Evolutionary conservation across 2,888 invertebrate species (phyloP).

Genomic region (Zygothrica quintamaculata): DNA sequence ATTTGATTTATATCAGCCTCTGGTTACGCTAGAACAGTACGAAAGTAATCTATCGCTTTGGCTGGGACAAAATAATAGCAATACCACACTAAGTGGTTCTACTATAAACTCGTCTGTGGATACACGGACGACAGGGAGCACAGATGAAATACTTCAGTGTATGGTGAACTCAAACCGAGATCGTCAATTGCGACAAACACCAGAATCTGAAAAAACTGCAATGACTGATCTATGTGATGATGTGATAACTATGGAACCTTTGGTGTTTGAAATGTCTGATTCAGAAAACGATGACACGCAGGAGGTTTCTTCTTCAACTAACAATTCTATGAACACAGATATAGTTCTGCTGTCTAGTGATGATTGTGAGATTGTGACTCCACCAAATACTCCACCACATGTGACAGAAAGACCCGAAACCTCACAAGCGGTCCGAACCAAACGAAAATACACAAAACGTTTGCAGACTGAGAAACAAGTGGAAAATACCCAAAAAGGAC

Average conservation of each 20-base stretch:
- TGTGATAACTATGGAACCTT: constrained; percentile 81
- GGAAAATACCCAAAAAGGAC: constrained; percentile 51
- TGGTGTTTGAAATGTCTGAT: constrained; percentile 81
- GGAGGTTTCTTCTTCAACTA: not conserved
- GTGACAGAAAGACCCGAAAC: not conserved
- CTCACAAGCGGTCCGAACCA: constrained; percentile 21
- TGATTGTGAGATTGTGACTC: constrained; percentile 63
- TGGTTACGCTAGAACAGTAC: constrained; percentile 76
- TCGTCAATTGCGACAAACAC: constrained; percentile 16
- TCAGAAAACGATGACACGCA: constrained; percentile 62
- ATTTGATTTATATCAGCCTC: constrained; percentile 78
- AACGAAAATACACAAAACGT: constrained; percentile 34
- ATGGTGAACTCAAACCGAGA: constrained; percentile 41
- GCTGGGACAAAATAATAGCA: constrained; percentile 55
- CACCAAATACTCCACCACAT: constrained; percentile 19
- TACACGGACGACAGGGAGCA: constrained; percentile 56
- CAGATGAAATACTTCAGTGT: constrained; percentile 78
- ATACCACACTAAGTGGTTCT: constrained; percentile 56
- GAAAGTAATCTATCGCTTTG: constrained; percentile 76
- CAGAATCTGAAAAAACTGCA: constrained; percentile 49
- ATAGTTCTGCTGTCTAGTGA: constrained; percentile 67
- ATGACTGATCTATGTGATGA: constrained; percentile 74
- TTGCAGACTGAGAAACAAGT: constrained; percentile 3
- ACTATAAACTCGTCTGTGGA: constrained; percentile 37
- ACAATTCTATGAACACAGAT: constrained; percentile 2